Percentiles rank a stretch among this genome's conserved stretches.
Evolutionary conservation across 2,113 vertebrate genomes (phyloP).

Genomic region (Anas platyrhynchos): DNA sequence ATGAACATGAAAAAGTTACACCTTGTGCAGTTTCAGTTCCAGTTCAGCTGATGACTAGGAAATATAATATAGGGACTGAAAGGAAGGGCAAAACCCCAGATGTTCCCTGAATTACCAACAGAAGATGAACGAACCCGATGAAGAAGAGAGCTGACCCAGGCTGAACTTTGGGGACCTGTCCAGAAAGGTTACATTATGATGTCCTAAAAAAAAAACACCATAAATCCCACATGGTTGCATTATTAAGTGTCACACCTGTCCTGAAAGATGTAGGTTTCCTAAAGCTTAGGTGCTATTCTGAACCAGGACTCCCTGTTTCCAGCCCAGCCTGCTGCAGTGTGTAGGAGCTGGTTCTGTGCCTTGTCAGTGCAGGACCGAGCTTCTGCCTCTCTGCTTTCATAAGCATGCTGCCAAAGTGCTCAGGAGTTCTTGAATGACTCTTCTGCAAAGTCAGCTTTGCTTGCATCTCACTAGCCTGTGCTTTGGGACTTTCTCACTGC

Average conservation of each 20-base stretch:
- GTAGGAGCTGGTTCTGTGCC: background rate
- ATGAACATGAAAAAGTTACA: background rate
- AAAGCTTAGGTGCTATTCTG: background rate
- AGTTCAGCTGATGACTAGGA: background rate
- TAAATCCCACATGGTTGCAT: background rate
- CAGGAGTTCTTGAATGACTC: background rate
- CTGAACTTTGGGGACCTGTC: background rate
- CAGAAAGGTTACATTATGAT: background rate
- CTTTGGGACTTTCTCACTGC: background rate
- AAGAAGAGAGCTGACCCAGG: background rate
- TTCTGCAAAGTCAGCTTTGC: background rate
- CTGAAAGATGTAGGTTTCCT: background rate
- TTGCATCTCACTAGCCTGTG: background rate
- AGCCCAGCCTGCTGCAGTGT: background rate
- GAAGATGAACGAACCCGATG: background rate
- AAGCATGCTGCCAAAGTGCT: too few species aligned
- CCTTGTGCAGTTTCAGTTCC: background rate
- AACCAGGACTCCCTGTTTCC: background rate
- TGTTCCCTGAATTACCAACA: background rate
- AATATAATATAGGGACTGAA: background rate
- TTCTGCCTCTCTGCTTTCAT: background rate
- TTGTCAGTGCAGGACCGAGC: background rate
- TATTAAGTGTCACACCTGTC: background rate
- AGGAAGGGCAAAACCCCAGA: background rate
- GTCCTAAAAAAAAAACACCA: fast-evolving